A percentile compares a stretch with the other conserved stretches of the same genome.
These are phyloP conservation scores for Tachina lurida DNA, from an alignment of 2,888 invertebrate genomes.

Conservation along the genomic window DNA sequence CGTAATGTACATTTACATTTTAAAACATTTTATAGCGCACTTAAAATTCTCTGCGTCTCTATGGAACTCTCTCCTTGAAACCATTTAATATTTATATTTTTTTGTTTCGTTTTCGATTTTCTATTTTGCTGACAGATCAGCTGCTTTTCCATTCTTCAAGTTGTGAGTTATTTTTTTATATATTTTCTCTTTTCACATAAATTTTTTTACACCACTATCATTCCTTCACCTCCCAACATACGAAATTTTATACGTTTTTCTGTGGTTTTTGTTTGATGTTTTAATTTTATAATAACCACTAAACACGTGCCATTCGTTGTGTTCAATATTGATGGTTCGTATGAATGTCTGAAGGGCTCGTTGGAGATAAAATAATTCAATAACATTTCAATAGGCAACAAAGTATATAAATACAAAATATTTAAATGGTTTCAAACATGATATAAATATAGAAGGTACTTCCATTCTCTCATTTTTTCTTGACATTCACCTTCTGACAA, in stretches of 20 bases:
- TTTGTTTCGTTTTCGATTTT: constrained; percentile 54
- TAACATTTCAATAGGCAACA: constrained; percentile 15
- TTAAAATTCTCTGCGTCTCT: background rate
- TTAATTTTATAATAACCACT: constrained; percentile 37
- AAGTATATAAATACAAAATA: constrained; percentile 22
- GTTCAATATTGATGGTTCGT: background rate
- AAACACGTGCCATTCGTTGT: constrained; percentile 50
- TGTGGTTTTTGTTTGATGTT: constrained; percentile 54
- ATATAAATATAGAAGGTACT: no score
- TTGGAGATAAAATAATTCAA: constrained; percentile 24
- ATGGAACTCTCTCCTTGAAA: background rate
- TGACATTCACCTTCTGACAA: no score
- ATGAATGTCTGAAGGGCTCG: constrained; percentile 38
- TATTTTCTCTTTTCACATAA: background rate
- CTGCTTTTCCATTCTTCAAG: constrained; percentile 32
- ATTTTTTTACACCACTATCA: constrained; percentile 9
- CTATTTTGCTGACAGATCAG: constrained; percentile 35
- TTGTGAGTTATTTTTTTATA: constrained; percentile 3
- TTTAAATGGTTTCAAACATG: constrained; percentile 13
- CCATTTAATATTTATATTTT: background rate
- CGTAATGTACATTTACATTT: no score
- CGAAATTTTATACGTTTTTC: constrained; percentile 57
- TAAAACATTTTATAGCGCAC: background rate
- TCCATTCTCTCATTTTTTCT: no score
- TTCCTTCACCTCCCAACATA: background rate